Evolutionary conservation across 2,888 invertebrate species (phyloP).

Genomic region (Julus scandinavius): DNA sequence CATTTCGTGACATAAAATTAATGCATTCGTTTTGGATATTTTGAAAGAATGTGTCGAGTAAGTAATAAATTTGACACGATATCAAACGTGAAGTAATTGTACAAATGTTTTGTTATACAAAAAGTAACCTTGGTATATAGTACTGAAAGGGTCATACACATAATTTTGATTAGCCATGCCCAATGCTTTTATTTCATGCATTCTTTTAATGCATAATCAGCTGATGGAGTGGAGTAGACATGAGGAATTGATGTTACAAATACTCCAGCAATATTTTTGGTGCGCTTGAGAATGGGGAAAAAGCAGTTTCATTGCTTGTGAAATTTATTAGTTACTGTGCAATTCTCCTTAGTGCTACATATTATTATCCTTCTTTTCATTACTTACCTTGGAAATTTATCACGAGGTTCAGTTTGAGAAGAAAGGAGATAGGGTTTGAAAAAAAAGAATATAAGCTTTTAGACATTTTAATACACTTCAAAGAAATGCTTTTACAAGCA

Average conservation of each 20-base stretch:
- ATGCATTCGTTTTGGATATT: too few species aligned
- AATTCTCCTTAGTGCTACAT: neutral
- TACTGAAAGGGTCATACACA: neutral
- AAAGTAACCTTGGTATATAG: neutral
- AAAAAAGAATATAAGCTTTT: too few species aligned
- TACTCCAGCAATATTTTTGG: neutral
- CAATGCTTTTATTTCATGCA: neutral
- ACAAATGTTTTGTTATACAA: neutral
- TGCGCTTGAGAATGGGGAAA: neutral
- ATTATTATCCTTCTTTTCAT: neutral
- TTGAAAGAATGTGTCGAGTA: too few species aligned
- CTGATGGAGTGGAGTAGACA: neutral
- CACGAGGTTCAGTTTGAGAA: too few species aligned
- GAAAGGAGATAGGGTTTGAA: too few species aligned
- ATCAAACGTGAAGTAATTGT: too few species aligned
- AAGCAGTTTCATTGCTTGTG: neutral
- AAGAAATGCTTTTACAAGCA: too few species aligned
- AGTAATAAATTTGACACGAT: too few species aligned
- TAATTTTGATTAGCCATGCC: neutral
- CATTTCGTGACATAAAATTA: too few species aligned
- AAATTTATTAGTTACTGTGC: neutral
- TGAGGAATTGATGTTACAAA: neutral
- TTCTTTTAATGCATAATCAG: neutral
- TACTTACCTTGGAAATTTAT: neutral
- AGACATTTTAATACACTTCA: too few species aligned